Percentiles rank a stretch among this genome's conserved stretches.
Evolutionary conservation across 2,888 invertebrate genomes (phyloP).

Genomic region (Clunio marinus): DNA sequence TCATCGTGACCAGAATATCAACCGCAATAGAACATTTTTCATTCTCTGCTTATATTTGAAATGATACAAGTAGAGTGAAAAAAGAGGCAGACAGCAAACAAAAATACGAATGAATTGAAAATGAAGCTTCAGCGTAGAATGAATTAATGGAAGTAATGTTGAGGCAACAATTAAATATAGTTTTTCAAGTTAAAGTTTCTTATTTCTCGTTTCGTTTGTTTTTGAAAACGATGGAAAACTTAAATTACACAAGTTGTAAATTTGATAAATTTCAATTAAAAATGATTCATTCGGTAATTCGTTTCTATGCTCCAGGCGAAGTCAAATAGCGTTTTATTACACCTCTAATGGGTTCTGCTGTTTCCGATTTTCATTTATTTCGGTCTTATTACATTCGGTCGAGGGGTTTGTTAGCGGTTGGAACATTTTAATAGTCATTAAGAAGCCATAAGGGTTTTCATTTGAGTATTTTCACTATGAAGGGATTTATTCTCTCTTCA

Average conservation of each 20-base stretch:
- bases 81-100: neutral
- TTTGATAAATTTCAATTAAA: neutral
- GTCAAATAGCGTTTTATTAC: neutral
- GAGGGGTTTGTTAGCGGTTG: no score
- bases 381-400: no score
- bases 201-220: neutral
- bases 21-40: neutral
- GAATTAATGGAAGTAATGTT: neutral
- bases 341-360: neutral
- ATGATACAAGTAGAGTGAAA: neutral
- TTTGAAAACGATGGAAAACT: neutral
- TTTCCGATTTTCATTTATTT: no score
- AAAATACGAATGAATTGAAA: constrained; percentile 15
- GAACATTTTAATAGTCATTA: no score
- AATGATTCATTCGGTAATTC: neutral
- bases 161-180: neutral
- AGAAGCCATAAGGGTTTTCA: no score
- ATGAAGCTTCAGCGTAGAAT: neutral
- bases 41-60: neutral
- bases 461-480: no score
- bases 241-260: neutral
- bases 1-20: constrained; percentile 15
- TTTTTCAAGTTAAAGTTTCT: neutral
- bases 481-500: no score
- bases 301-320: neutral